Evolutionary conservation across 2,113 vertebrate species (phyloP), one percentile per base, ranked within the genome.

Genomic region (Sterrhoptilus dennistouni): DNA sequence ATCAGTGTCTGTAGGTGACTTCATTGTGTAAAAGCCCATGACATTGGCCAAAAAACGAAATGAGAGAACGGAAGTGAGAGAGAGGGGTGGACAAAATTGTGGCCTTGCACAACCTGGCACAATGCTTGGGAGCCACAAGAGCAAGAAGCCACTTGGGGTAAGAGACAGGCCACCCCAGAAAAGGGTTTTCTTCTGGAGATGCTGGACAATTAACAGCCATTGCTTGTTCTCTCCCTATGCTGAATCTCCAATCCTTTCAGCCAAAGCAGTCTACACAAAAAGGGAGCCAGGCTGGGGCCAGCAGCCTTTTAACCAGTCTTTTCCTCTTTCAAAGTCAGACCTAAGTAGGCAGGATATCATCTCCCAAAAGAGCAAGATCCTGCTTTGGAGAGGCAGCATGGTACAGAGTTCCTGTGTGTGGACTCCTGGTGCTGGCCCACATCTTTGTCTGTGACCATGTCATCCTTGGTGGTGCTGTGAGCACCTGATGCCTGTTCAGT

Each of bases 361-460:
- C 13, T 85, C 10, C 36, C 50, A 90, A n/a, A 72, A 42, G 8
- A 87, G 10, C 2, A 20, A 72, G 45, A 21, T 40, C 24, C 49
- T 84, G 38, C 69, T 61, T 3, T 33, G 59, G 38, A 79, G 70
- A 22, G 45, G 28, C 5, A 4, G 8, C 44, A 56, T 7, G 11
- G 28, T 18, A 76, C 3, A 3, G 23, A 9, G 15, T 4, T 75
- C 29, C 29, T n/a, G 31, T n/a, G 19, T 23, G 50, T 0, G 0
- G 28, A 29, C 54, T 45, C 61, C 33, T 3, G 2, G 35, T 6
- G 5, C 11, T 1, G 2, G 12, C 54, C 54, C 38, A 38, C 38
- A 38, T 12, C 18, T 25, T 31, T 21, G 25, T 45, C 33, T n/a
- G 27, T 50, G n/a, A 24, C 80, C 56, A 22, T 5, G 8, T 8